A percentile compares a stretch with the other conserved stretches of the same genome.
Evolutionary conservation across 2,888 invertebrate species (phyloP).

Genomic region (Barypeithes pellucidus): DNA sequence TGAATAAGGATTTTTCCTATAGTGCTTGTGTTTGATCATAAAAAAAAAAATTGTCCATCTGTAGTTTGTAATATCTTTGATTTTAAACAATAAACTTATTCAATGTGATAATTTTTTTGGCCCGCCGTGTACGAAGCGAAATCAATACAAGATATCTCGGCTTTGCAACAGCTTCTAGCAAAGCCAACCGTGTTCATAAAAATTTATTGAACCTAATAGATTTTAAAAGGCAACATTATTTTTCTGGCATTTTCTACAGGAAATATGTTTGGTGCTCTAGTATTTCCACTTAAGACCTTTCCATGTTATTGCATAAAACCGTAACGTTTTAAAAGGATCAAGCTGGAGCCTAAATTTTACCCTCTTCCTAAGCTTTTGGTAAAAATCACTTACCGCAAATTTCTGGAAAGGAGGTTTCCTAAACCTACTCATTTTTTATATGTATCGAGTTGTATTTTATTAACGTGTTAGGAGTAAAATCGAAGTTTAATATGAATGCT

Average conservation of each 20-base stretch:
- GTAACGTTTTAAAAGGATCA: constrained; percentile 5
- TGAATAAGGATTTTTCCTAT: too few species aligned
- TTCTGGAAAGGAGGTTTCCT: not conserved
- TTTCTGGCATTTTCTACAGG: not conserved
- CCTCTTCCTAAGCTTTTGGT: not conserved
- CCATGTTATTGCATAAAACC: constrained; percentile 1
- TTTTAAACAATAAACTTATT: too few species aligned
- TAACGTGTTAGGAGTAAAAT: too few species aligned
- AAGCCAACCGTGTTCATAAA: not conserved
- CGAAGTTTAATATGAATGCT: too few species aligned
- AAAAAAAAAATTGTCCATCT: too few species aligned
- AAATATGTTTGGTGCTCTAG: not conserved
- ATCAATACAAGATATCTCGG: too few species aligned
- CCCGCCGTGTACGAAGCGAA: too few species aligned
- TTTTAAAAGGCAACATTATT: not conserved
- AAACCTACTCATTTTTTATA: not conserved
- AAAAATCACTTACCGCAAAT: not conserved
- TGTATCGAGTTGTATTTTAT: not conserved
- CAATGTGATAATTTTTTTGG: too few species aligned
- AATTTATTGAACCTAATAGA: not conserved
- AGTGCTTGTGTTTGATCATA: too few species aligned
- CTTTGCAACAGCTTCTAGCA: not conserved
- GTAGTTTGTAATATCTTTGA: too few species aligned
- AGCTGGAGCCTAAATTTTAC: constrained; percentile 4
- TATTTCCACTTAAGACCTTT: not conserved